These are phyloP conservation scores for Procapra przewalskii DNA, from an alignment of 2,113 vertebrate genomes.

Conservation along the genomic window DNA sequence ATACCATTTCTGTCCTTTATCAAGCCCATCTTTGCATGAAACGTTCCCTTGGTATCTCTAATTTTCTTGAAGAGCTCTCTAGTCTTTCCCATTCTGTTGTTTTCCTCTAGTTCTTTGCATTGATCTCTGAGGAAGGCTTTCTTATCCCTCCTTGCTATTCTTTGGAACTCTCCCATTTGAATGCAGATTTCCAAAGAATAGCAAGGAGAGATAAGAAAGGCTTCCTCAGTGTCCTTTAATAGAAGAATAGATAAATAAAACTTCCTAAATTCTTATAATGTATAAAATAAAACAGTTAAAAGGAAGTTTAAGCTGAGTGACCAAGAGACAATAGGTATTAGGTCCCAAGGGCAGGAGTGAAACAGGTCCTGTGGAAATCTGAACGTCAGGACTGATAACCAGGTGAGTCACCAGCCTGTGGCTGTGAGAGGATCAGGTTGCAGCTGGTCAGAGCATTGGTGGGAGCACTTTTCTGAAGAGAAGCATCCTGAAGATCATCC, in stretches of 20 bases:
- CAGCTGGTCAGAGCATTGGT: background rate
- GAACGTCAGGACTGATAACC: background rate
- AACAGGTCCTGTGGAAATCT: background rate
- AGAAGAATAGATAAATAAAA: background rate
- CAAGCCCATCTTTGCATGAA: no score
- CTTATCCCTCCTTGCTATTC: no score
- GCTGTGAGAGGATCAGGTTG: background rate
- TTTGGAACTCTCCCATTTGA: no score
- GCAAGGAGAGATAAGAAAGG: no score
- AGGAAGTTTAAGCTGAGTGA: background rate
- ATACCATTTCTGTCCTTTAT: no score
- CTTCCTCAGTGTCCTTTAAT: background rate
- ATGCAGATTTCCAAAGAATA: no score
- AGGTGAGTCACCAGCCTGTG: background rate
- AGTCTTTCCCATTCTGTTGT: no score
- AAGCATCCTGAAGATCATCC: background rate
- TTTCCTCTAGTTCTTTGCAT: no score
- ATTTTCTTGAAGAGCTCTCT: no score
- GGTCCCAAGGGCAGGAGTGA: background rate
- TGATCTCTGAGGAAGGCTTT: no score
- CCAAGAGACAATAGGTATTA: background rate
- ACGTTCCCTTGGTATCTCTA: no score
- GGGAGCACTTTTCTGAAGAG: background rate
- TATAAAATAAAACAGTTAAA: background rate
- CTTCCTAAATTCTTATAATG: no score